Evolutionary conservation across 1,140 invertebrate genomes (phyloP), one percentile per base, ranked within the genome.

Genomic region (Ostrea denselamellosa): DNA sequence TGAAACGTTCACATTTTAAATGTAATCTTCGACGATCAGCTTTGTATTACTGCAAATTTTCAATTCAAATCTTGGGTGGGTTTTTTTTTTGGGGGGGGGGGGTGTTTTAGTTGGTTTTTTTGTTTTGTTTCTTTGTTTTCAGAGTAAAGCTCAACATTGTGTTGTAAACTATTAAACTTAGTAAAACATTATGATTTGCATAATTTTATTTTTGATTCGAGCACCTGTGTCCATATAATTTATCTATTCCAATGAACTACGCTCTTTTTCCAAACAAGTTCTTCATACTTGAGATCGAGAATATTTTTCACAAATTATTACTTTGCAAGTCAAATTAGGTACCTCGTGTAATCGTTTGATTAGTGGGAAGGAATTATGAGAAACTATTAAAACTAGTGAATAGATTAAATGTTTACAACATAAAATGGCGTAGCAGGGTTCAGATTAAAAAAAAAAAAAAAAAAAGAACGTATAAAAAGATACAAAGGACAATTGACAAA

Each of bases 301-400:
- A 19, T 17, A 44, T 44, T 19, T 62, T 62, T 19, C 68, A 77
- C 22, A 77, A 77, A 28, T 77, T 34, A 44, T 44, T 5, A 77
- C 68, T 77, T 77, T 77, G 68, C 68, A 77, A 77, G 25, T 77
- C 68, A 77, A 77, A 77, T 77, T 77, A 77, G 28, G 25, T 14
- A 12, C 9, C 12, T 34, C 25, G 8, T 77, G 12, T 34, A 28
- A 77, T 77, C 68, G 14, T 2, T 34, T 77, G 12, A 34, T 77
- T 34, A 77, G 28, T 34, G 28, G 25, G 3, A 17, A 5, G 9
- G 25, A 28, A 77, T 77, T 77, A 77, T 77, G 68, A 77, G 28
- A 28, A 28, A 14, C 68, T 77, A 14, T 77, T 77, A 14, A 25
- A 77, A 77, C 12, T 77, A 28, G 58, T 34, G 25, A 77, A 25